Base-by-base conservation (phyloP, 1,140 invertebrate species). In the Drosophila repletoides region DNA sequence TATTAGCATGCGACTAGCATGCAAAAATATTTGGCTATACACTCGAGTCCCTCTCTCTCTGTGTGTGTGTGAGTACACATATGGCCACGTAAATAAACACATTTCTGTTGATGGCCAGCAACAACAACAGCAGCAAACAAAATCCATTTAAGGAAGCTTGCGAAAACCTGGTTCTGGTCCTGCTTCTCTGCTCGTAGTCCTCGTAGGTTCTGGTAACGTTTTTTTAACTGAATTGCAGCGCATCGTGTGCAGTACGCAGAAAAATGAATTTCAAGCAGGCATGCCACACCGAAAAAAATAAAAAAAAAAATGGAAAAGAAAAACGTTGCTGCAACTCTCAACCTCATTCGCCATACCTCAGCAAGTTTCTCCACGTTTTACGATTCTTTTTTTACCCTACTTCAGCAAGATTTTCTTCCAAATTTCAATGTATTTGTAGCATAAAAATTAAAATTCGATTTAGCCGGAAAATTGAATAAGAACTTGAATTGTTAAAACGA, bases 211-310 rank as follows among this genome's bases (percentile, higher is more conserved):
- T 17, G n/a, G n/a, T n/a, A n/a, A n/a, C n/a, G n/a, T n/a, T 0
- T 41, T 58, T 38, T 40, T 31, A 36, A 24, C 46, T 22, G 28
- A 60, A 67, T 59, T 43, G 28, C 72, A 33, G 51, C 40, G 66
- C 45, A 36, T 36, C 59, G 65, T 77, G 79, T 73, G 74, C 77
- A 74, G 56, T 7, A 43, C 59, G 73, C 65, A 71, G 56, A 74
- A 84, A 83, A 83, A 84, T 81, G 79, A 84, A 71, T 74, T 84
- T 79, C 58, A 38, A 65, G 74, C 60, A 58, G 56, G 53, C 58
- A 74, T 65, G 43, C 64, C 34, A 33, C 15, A 63, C 46, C 36
- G 41, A 15, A 26, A 24, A n/a, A 29, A 5, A 5, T 19, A 17
- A 7, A 10, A n/a, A 19, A 48, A 10, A 28, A 26, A 53, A 48